phyloP scores from a whole-genome alignment of 1,140 invertebrate species.

The Platyura marginata region DNA sequence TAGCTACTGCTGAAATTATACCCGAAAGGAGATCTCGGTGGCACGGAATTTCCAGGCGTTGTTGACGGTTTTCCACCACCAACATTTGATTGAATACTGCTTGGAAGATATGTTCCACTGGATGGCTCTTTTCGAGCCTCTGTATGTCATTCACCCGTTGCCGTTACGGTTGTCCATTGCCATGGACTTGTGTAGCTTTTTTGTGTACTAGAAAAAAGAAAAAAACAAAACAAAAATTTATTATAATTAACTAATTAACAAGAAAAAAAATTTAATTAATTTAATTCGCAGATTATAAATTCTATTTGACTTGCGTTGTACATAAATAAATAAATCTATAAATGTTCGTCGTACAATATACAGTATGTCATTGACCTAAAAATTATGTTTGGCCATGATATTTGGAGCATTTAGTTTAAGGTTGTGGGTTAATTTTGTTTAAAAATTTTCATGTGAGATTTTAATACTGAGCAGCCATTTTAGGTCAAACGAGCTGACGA shows the following conservation, averaged over 20 bases:
- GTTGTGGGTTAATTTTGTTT: not conserved
- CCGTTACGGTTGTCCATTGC: slow-evolving; percentile 32
- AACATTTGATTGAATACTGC: not conserved
- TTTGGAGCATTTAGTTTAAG: not conserved
- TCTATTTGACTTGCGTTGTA: too few species aligned
- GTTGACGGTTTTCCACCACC: not conserved
- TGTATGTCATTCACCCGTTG: slow-evolving; percentile 31
- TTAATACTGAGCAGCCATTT: too few species aligned
- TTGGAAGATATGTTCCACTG: slow-evolving; percentile 1
- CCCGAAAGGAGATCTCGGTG: not conserved
- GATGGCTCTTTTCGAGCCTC: slow-evolving; percentile 20
- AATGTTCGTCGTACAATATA: too few species aligned
- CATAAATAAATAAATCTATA: too few species aligned
- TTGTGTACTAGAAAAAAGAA: slow-evolving; percentile 19
- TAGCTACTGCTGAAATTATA: not conserved
- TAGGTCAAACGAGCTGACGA: too few species aligned
- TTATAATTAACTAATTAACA: not conserved
- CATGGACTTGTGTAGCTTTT: slow-evolving; percentile 30
- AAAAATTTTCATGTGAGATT: too few species aligned
- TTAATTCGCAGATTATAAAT: too few species aligned
- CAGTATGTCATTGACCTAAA: not conserved
- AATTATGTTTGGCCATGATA: not conserved
- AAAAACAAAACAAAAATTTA: not conserved
- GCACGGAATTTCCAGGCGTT: not conserved
- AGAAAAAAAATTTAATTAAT: too few species aligned